phyloP scores from a whole-genome alignment of 2,888 invertebrate genomes.

The Morpho deidamia region DNA sequence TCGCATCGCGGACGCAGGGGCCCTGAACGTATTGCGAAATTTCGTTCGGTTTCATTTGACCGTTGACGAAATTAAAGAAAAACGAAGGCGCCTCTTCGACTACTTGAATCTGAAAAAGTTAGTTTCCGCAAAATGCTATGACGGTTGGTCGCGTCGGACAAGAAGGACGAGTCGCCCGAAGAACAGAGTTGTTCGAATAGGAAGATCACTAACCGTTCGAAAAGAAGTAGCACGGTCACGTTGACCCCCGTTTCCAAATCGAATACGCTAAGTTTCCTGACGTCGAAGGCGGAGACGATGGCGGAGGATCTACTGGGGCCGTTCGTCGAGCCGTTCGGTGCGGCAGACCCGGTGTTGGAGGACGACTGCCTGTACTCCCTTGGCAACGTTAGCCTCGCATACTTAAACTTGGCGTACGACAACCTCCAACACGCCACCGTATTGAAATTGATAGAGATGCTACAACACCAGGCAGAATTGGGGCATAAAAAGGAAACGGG shows the following conservation, averaged over 20 bases:
- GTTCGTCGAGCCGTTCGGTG: neutral
- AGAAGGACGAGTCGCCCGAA: neutral
- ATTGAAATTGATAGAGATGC: neutral
- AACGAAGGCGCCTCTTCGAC: neutral
- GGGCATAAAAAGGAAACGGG: neutral
- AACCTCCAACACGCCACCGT: neutral
- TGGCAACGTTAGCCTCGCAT: neutral
- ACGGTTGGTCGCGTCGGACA: neutral
- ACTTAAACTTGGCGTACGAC: neutral
- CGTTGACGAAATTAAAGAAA: neutral
- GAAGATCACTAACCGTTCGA: neutral
- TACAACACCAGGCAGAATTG: neutral
- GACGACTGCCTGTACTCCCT: neutral
- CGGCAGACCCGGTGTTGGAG: neutral
- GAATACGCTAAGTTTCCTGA: neutral
- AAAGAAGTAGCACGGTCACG: neutral
- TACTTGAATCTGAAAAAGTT: neutral
- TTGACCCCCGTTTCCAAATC: neutral
- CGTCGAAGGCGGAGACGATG: neutral
- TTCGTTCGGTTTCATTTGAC: neutral
- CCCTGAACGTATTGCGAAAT: neutral
- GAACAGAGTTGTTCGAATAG: neutral
- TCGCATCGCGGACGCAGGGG: neutral
- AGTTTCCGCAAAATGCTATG: neutral
- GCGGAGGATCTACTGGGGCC: neutral